Evolutionary conservation across 2,113 vertebrate genomes (phyloP).

Genomic region (human): DNA sequence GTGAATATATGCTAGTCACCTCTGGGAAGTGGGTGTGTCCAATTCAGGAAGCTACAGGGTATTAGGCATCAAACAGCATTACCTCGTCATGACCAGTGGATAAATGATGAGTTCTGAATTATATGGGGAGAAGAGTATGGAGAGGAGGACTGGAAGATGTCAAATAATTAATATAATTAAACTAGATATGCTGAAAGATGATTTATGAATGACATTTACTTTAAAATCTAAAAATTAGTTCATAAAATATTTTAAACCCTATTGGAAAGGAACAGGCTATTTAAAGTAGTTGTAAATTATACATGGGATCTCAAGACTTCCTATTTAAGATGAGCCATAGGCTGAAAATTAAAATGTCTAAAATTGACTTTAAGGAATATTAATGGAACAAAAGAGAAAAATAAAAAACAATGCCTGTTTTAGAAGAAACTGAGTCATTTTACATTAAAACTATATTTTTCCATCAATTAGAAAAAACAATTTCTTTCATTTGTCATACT

Average conservation of each 20-base stretch:
- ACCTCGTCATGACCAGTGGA: neutral
- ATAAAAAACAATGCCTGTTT: neutral
- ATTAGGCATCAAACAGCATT: neutral
- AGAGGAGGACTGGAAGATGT: neutral
- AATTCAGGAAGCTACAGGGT: rapidly evolving
- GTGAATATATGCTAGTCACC: neutral
- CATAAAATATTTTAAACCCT: neutral
- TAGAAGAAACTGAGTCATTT: neutral
- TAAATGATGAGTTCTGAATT: neutral
- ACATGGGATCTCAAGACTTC: neutral
- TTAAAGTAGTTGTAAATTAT: neutral
- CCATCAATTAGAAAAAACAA: neutral
- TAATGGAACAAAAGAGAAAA: neutral
- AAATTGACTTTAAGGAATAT: neutral
- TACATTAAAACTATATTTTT: neutral
- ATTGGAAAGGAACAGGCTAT: neutral
- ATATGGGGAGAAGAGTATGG: neutral
- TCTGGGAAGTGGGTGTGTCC: neutral
- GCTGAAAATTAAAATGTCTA: neutral
- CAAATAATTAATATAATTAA: neutral
- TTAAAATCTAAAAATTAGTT: neutral
- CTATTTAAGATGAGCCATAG: neutral
- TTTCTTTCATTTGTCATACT: neutral
- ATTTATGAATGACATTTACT: neutral
- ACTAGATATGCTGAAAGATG: neutral